These are phyloP conservation scores for Catalaphyllia jardinei DNA, from an alignment of 64 coral and sea anemone genomes.

Conservation along the genomic window DNA sequence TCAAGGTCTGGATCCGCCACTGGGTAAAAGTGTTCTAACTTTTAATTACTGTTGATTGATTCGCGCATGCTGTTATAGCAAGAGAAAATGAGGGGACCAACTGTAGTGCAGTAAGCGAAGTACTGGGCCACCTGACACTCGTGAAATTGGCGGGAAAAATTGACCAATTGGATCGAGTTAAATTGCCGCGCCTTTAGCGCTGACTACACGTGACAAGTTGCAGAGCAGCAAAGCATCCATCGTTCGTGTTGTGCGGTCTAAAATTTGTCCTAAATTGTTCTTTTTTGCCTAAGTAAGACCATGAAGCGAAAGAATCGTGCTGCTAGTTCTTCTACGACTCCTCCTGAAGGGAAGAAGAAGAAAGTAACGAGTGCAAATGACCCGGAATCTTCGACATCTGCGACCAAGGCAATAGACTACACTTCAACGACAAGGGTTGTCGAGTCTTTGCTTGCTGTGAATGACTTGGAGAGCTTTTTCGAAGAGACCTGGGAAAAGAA, in stretches of 20 bases:
- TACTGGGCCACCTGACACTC: neutral
- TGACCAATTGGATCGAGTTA: neutral
- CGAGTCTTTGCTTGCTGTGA: conserved; percentile 63
- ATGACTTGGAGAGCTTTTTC: conserved; percentile 57
- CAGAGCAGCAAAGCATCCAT: neutral
- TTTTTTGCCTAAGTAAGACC: neutral
- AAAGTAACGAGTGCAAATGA: conserved; percentile 56
- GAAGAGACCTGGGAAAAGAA: conserved; percentile 82
- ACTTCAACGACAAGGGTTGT: conserved; percentile 39
- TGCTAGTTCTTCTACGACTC: conserved; percentile 2
- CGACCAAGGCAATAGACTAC: conserved; percentile 52
- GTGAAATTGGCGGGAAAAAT: neutral
- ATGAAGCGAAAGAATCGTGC: conserved; percentile 67
- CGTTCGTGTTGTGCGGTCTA: neutral
- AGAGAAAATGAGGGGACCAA: too few relatives aligned
- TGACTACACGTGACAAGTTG: conserved; percentile 16
- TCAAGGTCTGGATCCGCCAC: too few relatives aligned
- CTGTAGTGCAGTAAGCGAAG: too few relatives aligned
- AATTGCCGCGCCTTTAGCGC: neutral
- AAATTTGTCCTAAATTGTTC: neutral
- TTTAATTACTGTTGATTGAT: too few relatives aligned
- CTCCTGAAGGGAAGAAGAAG: conserved; percentile 54
- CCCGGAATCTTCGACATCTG: conserved; percentile 27
- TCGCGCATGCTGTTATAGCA: too few relatives aligned
- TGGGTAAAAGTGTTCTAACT: too few relatives aligned